A percentile compares a stretch with the other conserved stretches of the same genome.
Evolutionary conservation across 2,113 vertebrate genomes (phyloP).

Genomic region (Brachyistius frenatus): DNA sequence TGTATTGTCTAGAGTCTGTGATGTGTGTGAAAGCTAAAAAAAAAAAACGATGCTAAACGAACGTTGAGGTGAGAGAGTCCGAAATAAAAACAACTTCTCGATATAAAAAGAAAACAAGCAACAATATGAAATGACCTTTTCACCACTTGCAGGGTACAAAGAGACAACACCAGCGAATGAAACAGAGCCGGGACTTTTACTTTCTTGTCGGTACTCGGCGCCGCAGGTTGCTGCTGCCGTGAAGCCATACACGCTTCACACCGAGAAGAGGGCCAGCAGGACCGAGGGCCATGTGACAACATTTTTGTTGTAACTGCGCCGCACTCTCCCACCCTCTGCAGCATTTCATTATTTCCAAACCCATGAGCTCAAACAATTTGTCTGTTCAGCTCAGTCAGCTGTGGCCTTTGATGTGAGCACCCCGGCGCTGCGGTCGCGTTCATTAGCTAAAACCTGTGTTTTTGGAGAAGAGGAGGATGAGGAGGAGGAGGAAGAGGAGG

Average conservation of each 20-base stretch:
- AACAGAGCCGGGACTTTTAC: neutral
- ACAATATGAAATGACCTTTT: neutral
- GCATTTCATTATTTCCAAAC: constrained; percentile 81
- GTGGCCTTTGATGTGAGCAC: constrained; percentile 79
- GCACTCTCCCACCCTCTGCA: constrained; percentile 73
- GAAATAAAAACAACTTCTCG: no score
- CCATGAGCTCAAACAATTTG: constrained; percentile 81
- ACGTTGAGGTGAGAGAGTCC: no score
- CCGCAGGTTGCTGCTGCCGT: constrained; percentile 51
- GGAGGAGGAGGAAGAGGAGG: no score
- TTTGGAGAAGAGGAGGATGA: constrained; percentile 24
- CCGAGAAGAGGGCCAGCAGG: constrained; percentile 36
- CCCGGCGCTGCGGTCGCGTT: constrained; percentile 64
- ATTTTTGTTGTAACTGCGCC: constrained; percentile 77
- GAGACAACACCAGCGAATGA: neutral
- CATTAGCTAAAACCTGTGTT: constrained; percentile 77
- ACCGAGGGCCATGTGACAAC: constrained; percentile 72
- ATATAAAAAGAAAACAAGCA: no score
- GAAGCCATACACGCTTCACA: constrained; percentile 63
- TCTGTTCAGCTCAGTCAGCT: constrained; percentile 78
- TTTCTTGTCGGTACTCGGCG: neutral
- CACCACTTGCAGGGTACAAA: neutral
- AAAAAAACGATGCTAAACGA: no score
- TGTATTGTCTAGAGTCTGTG: neutral
- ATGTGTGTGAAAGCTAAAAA: neutral